These are phyloP conservation scores for Carlito syrichta DNA, from an alignment of 2,113 vertebrate species.

Conservation along the genomic window DNA sequence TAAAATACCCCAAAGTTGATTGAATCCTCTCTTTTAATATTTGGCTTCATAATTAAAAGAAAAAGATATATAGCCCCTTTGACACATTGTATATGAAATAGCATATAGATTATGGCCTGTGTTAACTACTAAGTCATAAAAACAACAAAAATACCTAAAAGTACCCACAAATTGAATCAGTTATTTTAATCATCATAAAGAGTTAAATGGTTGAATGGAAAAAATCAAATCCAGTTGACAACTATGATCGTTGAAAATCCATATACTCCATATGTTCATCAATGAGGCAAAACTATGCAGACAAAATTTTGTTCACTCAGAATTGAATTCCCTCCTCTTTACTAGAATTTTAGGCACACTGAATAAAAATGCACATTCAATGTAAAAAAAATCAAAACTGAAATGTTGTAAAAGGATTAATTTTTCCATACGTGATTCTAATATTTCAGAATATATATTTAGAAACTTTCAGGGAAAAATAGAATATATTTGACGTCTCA, in stretches of 20 bases:
- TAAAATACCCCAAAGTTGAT: not conserved
- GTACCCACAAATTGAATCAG: not conserved
- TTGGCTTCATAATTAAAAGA: too few relatives aligned
- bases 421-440: not conserved
- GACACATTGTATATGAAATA: not conserved
- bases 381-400: not conserved
- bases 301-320: not conserved
- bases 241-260: not conserved
- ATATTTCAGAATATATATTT: not conserved
- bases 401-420: not conserved
- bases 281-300: not conserved
- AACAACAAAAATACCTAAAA: not conserved
- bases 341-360: not conserved
- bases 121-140: not conserved
- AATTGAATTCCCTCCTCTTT: not conserved
- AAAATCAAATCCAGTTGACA: not conserved
- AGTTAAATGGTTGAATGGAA: not conserved
- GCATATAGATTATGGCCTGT: not conserved
- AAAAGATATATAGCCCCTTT: not conserved
- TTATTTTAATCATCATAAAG: not conserved
- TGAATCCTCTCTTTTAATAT: not conserved
- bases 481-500: not conserved
- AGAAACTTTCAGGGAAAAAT: not conserved
- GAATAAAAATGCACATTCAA: not conserved
- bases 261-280: not conserved